Evolutionary conservation across 2,888 invertebrate genomes (phyloP), one percentile per base, ranked within the genome.

Genomic region (Cheilosia soror): DNA sequence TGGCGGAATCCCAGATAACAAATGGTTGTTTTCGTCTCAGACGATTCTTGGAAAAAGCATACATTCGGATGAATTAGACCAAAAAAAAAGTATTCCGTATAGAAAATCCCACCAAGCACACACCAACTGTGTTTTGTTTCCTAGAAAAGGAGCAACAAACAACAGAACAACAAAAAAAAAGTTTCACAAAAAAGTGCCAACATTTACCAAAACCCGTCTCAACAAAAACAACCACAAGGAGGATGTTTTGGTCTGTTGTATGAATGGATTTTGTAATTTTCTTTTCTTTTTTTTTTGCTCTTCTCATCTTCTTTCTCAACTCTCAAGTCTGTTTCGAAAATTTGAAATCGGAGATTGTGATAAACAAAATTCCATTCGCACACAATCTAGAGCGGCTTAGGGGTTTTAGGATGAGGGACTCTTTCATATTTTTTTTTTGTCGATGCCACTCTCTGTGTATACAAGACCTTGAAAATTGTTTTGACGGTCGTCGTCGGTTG

Each of bases 301-400:
- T 7, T 13, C 4, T 40, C 27, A 13, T 53, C 75, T 71, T 11
- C 6, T 37, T 42, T 53, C 55, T n/a, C 2, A 5, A 13, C 25
- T 27, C 13, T 13, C n/a, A 33, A 31, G 55, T 13, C 15, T 31
- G 6, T n/a, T 63, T 57, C 53, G 72, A 58, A 37, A 42, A 60
- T 82, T 78, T 78, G 84, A 84, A 84, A 84, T 80, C 51, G 58
- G 75, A 84, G 79, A 75, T 66, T 79, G 6, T 55, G 55, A 69
- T 84, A 80, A 75, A 84, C 79, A 84, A 76, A 84, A 84, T 84
- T 80, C 73, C 58, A 71, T 84, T 84, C 84, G 71, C 68, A 80
- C 73, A 75, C 63, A 75, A 84, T 53, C 75, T 84, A 60, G 68
- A 58, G 55, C 49, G 62, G 55, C 60, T 75, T 75, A 66, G 58